Evolutionary conservation across 2,113 vertebrate genomes (phyloP).

Genomic region (Gnathonemus longibarbis): DNA sequence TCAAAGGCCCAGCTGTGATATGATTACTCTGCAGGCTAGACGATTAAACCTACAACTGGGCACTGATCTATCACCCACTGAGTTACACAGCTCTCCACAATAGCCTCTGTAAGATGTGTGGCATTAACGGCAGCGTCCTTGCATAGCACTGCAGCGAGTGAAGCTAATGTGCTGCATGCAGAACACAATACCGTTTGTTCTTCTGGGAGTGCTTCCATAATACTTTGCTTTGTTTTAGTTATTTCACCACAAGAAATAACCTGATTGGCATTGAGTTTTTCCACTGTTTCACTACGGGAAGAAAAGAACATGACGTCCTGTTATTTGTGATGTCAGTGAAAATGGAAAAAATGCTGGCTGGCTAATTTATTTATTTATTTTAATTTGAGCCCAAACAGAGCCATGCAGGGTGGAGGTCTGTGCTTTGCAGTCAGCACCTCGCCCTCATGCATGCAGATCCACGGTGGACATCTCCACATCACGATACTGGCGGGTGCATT

Average conservation of each 20-base stretch:
- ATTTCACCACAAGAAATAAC: background rate
- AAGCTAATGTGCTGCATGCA: background rate
- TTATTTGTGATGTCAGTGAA: background rate
- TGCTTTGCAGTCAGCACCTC: background rate
- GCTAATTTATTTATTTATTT: background rate
- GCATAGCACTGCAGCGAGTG: background rate
- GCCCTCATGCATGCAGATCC: background rate
- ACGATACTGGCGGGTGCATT: background rate
- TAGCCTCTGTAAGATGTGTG: conserved; percentile 20
- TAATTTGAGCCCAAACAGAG: background rate
- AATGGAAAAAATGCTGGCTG: background rate
- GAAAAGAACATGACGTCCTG: background rate
- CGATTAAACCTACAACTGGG: no score
- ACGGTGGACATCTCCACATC: background rate
- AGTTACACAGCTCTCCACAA: conserved; percentile 27
- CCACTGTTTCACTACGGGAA: background rate
- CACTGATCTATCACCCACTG: background rate
- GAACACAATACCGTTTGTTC: background rate
- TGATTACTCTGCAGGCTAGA: no score
- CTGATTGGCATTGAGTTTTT: background rate
- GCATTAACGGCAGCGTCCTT: conserved; percentile 31
- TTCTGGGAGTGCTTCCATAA: background rate
- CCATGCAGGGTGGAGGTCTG: background rate
- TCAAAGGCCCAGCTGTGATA: no score
- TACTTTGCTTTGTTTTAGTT: background rate